phyloP scores from a whole-genome alignment of 2,113 vertebrate genomes.

The Heterotis niloticus region DNA sequence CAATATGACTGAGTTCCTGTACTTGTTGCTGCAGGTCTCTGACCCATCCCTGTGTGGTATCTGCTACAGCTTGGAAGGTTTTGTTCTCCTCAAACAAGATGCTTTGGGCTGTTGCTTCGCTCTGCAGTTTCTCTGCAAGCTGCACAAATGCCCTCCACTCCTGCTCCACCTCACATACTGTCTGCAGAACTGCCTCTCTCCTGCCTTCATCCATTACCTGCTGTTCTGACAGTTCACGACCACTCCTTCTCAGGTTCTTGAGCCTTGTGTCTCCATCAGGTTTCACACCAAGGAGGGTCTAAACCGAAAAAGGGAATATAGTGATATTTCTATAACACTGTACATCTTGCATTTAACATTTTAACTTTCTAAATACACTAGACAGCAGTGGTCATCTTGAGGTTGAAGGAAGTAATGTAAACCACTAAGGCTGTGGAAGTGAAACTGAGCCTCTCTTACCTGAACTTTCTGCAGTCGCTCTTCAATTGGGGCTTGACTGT shows the following conservation, averaged over 20 bases:
- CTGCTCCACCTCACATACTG: constrained; percentile 38
- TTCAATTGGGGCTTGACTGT: constrained; percentile 18
- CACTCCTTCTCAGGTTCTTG: background rate
- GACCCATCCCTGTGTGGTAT: constrained; percentile 44
- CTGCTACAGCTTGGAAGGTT: constrained; percentile 29
- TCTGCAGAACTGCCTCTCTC: constrained; percentile 38
- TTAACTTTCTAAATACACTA: too few relatives aligned
- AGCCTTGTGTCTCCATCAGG: constrained; percentile 14
- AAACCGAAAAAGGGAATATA: too few relatives aligned
- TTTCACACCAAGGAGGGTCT: background rate
- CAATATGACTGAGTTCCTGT: background rate
- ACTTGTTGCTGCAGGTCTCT: constrained; percentile 40
- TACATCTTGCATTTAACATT: too few relatives aligned
- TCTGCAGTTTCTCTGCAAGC: constrained; percentile 47
- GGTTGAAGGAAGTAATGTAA: too few relatives aligned
- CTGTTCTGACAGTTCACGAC: background rate
- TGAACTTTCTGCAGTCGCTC: constrained; percentile 48
- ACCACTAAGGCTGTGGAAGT: too few relatives aligned
- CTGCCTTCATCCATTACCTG: constrained; percentile 45
- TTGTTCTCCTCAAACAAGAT: constrained; percentile 34
- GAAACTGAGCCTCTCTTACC: constrained; percentile 40
- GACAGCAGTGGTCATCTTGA: too few relatives aligned
- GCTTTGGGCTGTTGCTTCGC: constrained; percentile 48
- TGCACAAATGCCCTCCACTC: constrained; percentile 46
- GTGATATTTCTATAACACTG: too few relatives aligned